These are phyloP conservation scores for Temnothorax ravouxi DNA, from an alignment of 2,888 invertebrate genomes.

Conservation along the genomic window DNA sequence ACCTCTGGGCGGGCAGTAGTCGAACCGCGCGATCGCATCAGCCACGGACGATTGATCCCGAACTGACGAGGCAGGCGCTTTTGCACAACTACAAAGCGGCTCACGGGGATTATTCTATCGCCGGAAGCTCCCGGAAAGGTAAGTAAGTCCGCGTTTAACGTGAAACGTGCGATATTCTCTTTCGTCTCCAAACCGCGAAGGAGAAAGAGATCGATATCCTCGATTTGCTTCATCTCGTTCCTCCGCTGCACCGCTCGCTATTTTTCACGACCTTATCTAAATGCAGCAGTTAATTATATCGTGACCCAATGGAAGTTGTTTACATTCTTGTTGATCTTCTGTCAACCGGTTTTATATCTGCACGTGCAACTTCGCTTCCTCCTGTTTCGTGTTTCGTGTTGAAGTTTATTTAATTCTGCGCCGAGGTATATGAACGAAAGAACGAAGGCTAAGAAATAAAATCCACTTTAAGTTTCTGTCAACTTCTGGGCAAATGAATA, in stretches of 20 bases:
- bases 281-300: conserved; percentile 8
- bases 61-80: conserved; percentile 91
- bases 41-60: conserved; percentile 91
- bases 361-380: not conserved
- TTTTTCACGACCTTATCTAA: not conserved
- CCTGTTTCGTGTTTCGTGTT: not conserved
- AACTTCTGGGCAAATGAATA: not conserved
- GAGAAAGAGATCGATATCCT: not conserved
- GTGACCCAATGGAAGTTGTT: not conserved
- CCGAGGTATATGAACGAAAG: not conserved
- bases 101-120: conserved; percentile 87
- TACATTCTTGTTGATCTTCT: conserved; percentile 1
- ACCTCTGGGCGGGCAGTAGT: conserved; percentile 90
- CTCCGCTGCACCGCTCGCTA: not conserved
- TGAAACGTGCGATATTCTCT: not conserved
- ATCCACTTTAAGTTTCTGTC: not conserved
- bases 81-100: conserved; percentile 89
- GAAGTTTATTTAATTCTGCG: not conserved
- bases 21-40: conserved; percentile 90
- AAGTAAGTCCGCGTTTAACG: conserved; percentile 66
- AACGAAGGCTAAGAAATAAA: not conserved
- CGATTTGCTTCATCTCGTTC: not conserved
- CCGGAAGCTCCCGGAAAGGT: conserved; percentile 82
- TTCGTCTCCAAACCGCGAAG: not conserved
- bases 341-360: conserved; percentile 20